phyloP scores from a whole-genome alignment of 2,888 invertebrate species.

The Lamellibrachia columna region DNA sequence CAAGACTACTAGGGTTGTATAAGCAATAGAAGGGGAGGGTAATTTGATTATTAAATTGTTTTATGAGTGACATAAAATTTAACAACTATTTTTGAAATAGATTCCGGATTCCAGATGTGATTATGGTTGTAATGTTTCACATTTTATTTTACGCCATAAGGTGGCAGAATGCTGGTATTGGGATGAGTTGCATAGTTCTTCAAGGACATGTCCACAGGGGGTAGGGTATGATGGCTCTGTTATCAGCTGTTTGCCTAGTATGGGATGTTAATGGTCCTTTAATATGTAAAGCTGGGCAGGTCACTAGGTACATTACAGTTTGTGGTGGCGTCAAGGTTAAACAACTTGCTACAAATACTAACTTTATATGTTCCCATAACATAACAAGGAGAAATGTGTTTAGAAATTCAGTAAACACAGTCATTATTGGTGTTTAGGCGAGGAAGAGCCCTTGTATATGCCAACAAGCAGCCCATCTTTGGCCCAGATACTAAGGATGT shows the following conservation, averaged over 20 bases:
- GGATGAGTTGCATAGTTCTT: background rate
- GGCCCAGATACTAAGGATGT: background rate
- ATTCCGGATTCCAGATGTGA: slow-evolving; percentile 20
- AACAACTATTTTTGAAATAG: slow-evolving; percentile 1
- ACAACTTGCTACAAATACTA: slow-evolving; percentile 21
- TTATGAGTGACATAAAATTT: slow-evolving; percentile 20
- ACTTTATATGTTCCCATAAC: background rate
- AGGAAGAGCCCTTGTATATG: background rate
- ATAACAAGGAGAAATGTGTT: background rate
- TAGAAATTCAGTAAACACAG: background rate
- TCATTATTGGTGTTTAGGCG: background rate
- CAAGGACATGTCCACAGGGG: background rate
- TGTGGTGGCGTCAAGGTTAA: background rate
- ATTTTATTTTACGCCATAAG: slow-evolving; percentile 18
- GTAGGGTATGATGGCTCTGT: slow-evolving; percentile 19
- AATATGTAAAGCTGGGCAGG: background rate
- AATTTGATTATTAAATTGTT: background rate
- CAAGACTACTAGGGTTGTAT: background rate
- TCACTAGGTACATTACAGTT: background rate
- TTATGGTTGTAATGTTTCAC: slow-evolving; percentile 16
- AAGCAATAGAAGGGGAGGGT: background rate
- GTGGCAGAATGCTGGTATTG: slow-evolving; percentile 21
- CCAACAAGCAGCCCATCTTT: background rate
- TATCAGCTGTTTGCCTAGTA: slow-evolving; percentile 19
- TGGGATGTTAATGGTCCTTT: slow-evolving; percentile 14